These are phyloP conservation scores for Pimephales promelas DNA, from an alignment of 2,113 vertebrate genomes.

Conservation along the genomic window DNA sequence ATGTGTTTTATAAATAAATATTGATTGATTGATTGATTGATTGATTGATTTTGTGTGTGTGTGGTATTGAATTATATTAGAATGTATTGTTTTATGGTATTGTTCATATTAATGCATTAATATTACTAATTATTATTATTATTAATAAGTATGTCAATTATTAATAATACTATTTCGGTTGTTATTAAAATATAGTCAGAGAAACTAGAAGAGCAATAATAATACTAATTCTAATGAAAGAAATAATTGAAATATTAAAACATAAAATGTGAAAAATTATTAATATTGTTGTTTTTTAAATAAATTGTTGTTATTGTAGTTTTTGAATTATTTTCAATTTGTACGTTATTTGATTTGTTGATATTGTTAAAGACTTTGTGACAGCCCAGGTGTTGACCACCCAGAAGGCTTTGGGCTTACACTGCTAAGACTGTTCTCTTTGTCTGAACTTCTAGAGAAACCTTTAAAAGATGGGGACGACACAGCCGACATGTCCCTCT, in stretches of 20 bases:
- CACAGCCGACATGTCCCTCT: constrained; percentile 80
- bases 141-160: no score
- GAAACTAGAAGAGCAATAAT: neutral
- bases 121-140: neutral
- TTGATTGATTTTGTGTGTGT: no score
- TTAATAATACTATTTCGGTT: neutral
- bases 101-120: neutral
- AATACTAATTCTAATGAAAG: neutral
- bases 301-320: neutral
- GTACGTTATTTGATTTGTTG: neutral
- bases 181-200: neutral
- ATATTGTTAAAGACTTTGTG: neutral
- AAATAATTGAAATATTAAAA: neutral
- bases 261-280: neutral
- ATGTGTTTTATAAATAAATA: no score
- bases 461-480: constrained; percentile 83
- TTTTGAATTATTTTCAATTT: neutral
- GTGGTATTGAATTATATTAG: no score
- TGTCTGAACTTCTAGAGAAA: constrained; percentile 73
- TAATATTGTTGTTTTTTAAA: neutral
- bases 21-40: no score
- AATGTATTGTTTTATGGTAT: no score
- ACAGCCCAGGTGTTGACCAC: neutral
- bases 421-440: neutral
- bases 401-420: neutral